These are phyloP conservation scores for Caenorhabditis sp. DNA, from an alignment of 2,888 invertebrate genomes.

Conservation along the genomic window DNA sequence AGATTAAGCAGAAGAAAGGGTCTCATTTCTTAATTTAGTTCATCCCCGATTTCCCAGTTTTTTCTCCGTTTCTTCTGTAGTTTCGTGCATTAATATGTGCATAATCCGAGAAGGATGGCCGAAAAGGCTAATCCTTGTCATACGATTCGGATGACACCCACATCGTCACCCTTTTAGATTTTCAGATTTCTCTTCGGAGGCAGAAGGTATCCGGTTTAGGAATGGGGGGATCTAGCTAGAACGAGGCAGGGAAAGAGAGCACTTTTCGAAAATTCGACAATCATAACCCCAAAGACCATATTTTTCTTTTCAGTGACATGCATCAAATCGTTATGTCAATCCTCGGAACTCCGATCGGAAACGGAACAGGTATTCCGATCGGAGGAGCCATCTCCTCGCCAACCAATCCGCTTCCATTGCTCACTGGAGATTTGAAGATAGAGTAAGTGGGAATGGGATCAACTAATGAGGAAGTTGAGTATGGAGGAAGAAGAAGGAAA, in stretches of 20 bases:
- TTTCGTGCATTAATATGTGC: slow-evolving; percentile 35
- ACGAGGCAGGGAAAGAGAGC: not conserved
- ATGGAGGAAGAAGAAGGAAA: not conserved
- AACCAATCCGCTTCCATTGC: slow-evolving; percentile 25
- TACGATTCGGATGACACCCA: slow-evolving; percentile 42
- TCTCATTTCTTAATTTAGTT: slow-evolving; percentile 32
- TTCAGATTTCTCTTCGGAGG: slow-evolving; percentile 16
- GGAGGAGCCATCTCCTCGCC: slow-evolving; percentile 45
- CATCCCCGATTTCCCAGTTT: slow-evolving; percentile 13
- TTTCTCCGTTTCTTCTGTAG: slow-evolving; percentile 18
- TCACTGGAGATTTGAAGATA: slow-evolving; percentile 28
- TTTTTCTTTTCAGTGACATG: slow-evolving; percentile 60
- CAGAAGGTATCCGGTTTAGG: not conserved
- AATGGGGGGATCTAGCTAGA: not conserved
- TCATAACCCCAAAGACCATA: too few species aligned
- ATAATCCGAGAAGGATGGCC: slow-evolving; percentile 45
- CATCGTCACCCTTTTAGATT: slow-evolving; percentile 28
- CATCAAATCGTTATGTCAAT: slow-evolving; percentile 54
- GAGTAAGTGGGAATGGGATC: slow-evolving; percentile 36
- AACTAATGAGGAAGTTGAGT: slow-evolving; percentile 41
- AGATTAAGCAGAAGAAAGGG: slow-evolving; percentile 36
- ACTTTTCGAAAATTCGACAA: not conserved
- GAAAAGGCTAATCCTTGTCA: slow-evolving; percentile 45
- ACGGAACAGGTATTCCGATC: slow-evolving; percentile 23
- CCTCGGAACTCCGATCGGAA: slow-evolving; percentile 41